These are phyloP conservation scores for Lymantria monacha DNA, from an alignment of 2,888 invertebrate genomes.

Conservation along the genomic window DNA sequence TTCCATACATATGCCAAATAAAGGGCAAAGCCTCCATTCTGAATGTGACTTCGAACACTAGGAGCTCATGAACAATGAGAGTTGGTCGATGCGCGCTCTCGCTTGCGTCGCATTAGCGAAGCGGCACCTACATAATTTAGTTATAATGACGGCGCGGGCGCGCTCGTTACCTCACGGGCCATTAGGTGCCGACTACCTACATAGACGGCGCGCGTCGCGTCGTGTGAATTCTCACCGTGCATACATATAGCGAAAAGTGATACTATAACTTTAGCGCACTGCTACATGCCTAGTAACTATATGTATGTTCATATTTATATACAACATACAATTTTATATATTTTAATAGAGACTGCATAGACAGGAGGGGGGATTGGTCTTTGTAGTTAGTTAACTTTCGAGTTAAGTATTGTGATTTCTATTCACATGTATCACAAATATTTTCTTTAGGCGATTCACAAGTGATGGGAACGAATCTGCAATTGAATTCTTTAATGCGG, in stretches of 20 bases:
- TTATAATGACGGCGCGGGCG: conserved; percentile 57
- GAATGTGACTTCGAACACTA: conserved; percentile 46
- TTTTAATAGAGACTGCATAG: too few relatives aligned
- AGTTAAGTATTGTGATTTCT: too few relatives aligned
- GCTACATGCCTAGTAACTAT: conserved; percentile 37
- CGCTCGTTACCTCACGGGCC: conserved; percentile 52
- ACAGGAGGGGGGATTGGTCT: too few relatives aligned
- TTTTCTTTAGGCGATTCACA: too few relatives aligned
- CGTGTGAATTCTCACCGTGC: conserved; percentile 25
- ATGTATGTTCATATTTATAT: conserved; percentile 14
- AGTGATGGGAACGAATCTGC: too few relatives aligned
- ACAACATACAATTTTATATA: neutral
- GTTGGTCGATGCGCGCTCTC: conserved; percentile 30
- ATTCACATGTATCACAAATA: too few relatives aligned
- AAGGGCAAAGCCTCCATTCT: conserved; percentile 41
- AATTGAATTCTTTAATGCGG: too few relatives aligned
- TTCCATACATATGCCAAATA: neutral
- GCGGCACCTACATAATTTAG: conserved; percentile 62
- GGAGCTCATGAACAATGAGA: conserved; percentile 40
- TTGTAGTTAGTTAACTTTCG: too few relatives aligned
- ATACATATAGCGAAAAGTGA: conserved; percentile 6
- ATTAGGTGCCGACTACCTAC: conserved; percentile 45
- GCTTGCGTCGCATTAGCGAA: conserved; percentile 52
- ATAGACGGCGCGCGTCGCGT: conserved; percentile 25
- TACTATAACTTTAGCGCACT: conserved; percentile 31